phyloP scores from a whole-genome alignment of 2,888 invertebrate species.

The Agonopterix arenella region DNA sequence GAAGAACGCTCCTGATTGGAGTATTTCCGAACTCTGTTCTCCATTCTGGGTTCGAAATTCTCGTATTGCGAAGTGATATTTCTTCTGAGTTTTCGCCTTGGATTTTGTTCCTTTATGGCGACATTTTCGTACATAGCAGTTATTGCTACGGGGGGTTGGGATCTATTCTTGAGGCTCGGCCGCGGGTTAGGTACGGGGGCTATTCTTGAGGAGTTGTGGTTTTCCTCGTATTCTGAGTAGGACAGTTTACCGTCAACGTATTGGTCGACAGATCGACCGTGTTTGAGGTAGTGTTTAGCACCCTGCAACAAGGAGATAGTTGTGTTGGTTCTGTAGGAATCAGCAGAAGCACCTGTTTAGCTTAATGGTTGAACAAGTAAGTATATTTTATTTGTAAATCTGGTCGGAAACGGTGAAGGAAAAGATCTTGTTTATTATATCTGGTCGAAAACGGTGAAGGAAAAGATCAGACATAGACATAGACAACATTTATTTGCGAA shows the following conservation, averaged over 20 bases:
- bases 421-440: no score
- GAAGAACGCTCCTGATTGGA: conserved; percentile 74
- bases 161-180: conserved; percentile 62
- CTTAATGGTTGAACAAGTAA: no score
- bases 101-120: conserved; percentile 83
- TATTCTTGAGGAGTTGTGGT: conserved; percentile 60
- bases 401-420: no score
- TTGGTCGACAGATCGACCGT: conserved; percentile 86
- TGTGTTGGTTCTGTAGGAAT: background rate
- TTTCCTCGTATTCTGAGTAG: conserved; percentile 74
- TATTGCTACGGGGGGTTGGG: conserved; percentile 84
- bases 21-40: conserved; percentile 60
- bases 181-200: conserved; percentile 63
- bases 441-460: no score
- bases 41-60: conserved; percentile 74
- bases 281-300: conserved; percentile 77
- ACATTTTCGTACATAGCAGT: conserved; percentile 85
- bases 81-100: conserved; percentile 81
- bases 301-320: conserved; percentile 61
- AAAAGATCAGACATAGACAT: no score
- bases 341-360: background rate
- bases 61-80: conserved; percentile 78
- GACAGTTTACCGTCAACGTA: conserved; percentile 83
- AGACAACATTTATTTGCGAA: no score
- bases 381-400: no score